These are phyloP conservation scores for Acanthaster planci DNA, from an alignment of 35 echinoderm and acorn worm species.

Conservation along the genomic window DNA sequence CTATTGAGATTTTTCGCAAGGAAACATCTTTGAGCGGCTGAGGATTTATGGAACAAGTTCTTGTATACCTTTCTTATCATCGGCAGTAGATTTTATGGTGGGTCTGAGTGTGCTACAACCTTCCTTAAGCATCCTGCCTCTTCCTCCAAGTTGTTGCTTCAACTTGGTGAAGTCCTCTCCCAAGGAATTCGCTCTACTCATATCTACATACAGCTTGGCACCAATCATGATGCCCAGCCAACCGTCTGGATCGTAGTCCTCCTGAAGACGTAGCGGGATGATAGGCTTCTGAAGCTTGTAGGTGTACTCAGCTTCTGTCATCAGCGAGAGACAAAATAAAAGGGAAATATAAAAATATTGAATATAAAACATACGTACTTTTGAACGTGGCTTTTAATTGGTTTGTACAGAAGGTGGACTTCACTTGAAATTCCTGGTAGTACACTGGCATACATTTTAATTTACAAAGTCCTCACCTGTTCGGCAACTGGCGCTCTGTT, in stretches of 20 bases:
- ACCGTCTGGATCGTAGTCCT: slow-evolving; percentile 64
- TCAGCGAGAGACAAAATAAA: neutral
- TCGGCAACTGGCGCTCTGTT: slow-evolving; percentile 47
- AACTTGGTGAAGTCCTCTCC: slow-evolving; percentile 32
- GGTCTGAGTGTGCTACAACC: neutral
- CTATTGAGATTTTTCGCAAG: no score
- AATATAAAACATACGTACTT: neutral
- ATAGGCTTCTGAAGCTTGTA: slow-evolving; percentile 68
- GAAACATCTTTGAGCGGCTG: no score
- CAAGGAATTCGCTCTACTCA: slow-evolving; percentile 11
- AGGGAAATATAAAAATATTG: neutral
- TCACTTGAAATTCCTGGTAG: no score
- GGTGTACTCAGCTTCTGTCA: slow-evolving; percentile 70
- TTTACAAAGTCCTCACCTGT: slow-evolving; percentile 19
- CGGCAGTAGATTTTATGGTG: neutral
- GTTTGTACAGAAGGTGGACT: neutral
- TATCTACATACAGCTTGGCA: slow-evolving; percentile 58
- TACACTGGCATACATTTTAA: no score
- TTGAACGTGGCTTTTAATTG: neutral
- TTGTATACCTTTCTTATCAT: no score
- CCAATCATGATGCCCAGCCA: slow-evolving; percentile 74
- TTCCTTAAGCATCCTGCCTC: slow-evolving; percentile 29
- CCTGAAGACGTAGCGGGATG: slow-evolving; percentile 55
- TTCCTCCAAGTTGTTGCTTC: slow-evolving; percentile 35
- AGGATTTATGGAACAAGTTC: no score